A percentile compares a stretch with the other conserved stretches of the same genome.
Conservation (phyloP, 64 coral and sea anemone species). For the Stichodactyla mertensii region DNA sequence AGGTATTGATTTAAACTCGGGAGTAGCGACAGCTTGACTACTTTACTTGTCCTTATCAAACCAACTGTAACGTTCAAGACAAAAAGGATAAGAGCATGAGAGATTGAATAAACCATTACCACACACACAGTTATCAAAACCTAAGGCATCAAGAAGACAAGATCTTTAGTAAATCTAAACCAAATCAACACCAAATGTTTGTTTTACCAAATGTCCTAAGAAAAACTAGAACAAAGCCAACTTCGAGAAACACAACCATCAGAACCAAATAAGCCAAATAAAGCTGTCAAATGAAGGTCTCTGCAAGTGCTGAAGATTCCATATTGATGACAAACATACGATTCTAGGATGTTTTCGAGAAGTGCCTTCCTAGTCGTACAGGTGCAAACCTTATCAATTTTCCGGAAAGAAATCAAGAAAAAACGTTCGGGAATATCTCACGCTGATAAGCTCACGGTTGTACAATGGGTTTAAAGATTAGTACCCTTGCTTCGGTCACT, state of each 20-base stretch:
- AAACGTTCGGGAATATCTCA: slow-evolving; percentile 8
- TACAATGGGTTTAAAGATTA: slow-evolving; percentile 13
- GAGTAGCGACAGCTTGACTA: background rate
- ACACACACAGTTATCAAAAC: too few relatives aligned
- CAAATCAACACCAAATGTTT: background rate
- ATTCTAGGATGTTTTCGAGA: background rate
- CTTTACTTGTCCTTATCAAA: background rate
- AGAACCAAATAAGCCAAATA: background rate
- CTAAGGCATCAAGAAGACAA: background rate
- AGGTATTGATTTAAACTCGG: background rate
- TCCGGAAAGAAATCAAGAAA: slow-evolving; percentile 3
- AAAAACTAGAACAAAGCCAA: background rate
- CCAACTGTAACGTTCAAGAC: background rate
- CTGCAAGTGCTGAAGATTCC: background rate
- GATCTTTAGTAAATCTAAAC: too few relatives aligned
- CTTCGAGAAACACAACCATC: background rate
- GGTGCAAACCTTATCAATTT: slow-evolving; percentile 13
- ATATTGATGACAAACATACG: background rate
- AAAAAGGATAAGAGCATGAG: background rate
- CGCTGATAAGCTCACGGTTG: slow-evolving; percentile 12
- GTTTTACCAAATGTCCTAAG: background rate
- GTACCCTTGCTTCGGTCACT: background rate
- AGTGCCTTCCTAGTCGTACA: background rate
- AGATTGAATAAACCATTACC: too few relatives aligned
- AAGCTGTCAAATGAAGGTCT: background rate